Evolutionary conservation across 2,797 vertebrate genomes (phyloP).

Genomic region (Amblyopsis hoosieri): DNA sequence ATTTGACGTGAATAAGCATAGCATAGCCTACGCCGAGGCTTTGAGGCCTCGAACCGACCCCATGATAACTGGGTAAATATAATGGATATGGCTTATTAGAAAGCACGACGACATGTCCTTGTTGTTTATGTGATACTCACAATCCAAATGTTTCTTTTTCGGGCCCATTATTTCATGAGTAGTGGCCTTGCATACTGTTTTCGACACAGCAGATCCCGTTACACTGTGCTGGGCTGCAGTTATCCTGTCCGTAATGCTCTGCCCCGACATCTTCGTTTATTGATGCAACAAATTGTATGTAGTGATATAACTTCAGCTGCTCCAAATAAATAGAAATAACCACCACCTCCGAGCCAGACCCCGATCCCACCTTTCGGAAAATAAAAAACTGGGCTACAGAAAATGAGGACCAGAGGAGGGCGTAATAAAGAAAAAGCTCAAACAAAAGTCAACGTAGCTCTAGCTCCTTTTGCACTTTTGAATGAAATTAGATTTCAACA

Average conservation of each 20-base stretch:
- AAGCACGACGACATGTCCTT: slow-evolving; percentile 15
- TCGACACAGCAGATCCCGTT: slow-evolving; percentile 89
- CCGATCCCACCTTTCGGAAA: slow-evolving; percentile 41
- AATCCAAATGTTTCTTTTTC: slow-evolving; percentile 91
- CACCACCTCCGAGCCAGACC: slow-evolving; percentile 53
- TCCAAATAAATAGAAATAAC: slow-evolving; percentile 30
- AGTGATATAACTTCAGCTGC: slow-evolving; percentile 8
- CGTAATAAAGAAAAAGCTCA: slow-evolving; percentile 53
- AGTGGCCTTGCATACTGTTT: slow-evolving; percentile 92
- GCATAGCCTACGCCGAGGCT: slow-evolving; percentile 58
- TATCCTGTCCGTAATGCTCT: slow-evolving; percentile 94
- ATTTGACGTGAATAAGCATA: slow-evolving; percentile 40
- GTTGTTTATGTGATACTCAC: slow-evolving; percentile 81
- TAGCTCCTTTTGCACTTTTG: slow-evolving; percentile 10
- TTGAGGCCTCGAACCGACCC: slow-evolving; percentile 61
- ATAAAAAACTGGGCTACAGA: slow-evolving; percentile 49
- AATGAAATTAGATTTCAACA: slow-evolving; percentile 41
- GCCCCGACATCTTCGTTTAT: slow-evolving; percentile 87
- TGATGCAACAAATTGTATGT: slow-evolving; percentile 53
- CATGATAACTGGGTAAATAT: slow-evolving; percentile 43
- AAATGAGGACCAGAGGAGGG: slow-evolving; percentile 59
- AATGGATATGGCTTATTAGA: not conserved
- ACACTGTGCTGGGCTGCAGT: slow-evolving; percentile 94
- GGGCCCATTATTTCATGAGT: slow-evolving; percentile 91
- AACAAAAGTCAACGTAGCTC: slow-evolving; percentile 30